Conservation (phyloP, 2,888 invertebrate species). For the Brachyptera risi region DNA sequence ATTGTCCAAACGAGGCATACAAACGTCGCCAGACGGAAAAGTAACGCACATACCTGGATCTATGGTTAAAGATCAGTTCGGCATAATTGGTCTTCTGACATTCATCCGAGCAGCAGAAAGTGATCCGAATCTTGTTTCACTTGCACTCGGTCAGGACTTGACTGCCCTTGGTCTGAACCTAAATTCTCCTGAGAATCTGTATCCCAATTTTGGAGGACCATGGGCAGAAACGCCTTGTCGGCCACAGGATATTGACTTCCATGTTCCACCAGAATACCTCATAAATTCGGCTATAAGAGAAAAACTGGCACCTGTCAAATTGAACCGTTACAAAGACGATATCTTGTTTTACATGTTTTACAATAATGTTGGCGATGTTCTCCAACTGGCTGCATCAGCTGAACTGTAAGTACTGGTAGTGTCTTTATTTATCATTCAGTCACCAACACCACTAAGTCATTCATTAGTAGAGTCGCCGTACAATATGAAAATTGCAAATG, state of each 20-base stretch:
- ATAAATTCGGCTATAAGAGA: slow-evolving; percentile 94
- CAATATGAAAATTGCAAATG: no score
- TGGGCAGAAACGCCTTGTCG: slow-evolving; percentile 98
- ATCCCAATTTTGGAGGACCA: slow-evolving; percentile 97
- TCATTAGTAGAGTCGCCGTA: no score
- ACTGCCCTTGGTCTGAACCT: slow-evolving; percentile 97
- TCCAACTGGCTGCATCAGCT: slow-evolving; percentile 95
- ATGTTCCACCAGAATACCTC: slow-evolving; percentile 97
- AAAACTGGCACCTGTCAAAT: slow-evolving; percentile 90
- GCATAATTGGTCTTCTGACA: slow-evolving; percentile 96
- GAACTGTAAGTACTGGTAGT: slow-evolving; percentile 95
- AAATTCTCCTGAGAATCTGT: slow-evolving; percentile 96
- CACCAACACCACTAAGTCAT: no score
- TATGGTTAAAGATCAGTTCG: slow-evolving; percentile 99
- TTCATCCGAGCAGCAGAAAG: slow-evolving; percentile 97
- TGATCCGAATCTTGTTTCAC: slow-evolving; percentile 91
- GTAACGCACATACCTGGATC: slow-evolving; percentile 97
- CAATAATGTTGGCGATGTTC: slow-evolving; percentile 96
- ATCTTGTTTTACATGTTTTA: slow-evolving; percentile 99
- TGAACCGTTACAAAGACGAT: slow-evolving; percentile 98
- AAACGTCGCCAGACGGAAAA: slow-evolving; percentile 94
- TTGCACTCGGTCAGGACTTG: slow-evolving; percentile 96
- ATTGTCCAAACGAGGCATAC: slow-evolving; percentile 74
- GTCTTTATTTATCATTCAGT: no score
- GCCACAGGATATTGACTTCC: slow-evolving; percentile 98